Evolutionary conservation across 2,113 vertebrate species (phyloP).

Genomic region (Geococcyx californianus): DNA sequence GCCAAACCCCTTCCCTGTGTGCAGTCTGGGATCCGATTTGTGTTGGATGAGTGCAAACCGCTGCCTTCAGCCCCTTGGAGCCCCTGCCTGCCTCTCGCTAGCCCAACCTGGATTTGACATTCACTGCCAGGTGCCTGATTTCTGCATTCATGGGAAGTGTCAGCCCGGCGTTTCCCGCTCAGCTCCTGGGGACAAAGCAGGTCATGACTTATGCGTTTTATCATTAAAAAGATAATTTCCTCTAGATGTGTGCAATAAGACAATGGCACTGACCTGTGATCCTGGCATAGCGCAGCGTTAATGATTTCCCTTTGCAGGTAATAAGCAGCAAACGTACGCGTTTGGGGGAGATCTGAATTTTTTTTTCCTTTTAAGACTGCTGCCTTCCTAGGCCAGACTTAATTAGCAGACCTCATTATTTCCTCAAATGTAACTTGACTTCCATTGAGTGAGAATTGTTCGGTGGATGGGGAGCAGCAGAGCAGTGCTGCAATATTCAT

Average conservation of each 20-base stretch:
- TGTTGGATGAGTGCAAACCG: neutral
- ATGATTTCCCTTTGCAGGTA: conserved; percentile 35
- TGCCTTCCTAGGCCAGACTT: conserved; percentile 53
- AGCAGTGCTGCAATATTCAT: conserved; percentile 66
- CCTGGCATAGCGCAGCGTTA: neutral
- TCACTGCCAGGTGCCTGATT: neutral
- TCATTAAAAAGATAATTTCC: conserved; percentile 29
- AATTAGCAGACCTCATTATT: conserved; percentile 69
- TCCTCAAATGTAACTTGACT: conserved; percentile 61
- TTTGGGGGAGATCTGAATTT: conserved; percentile 14
- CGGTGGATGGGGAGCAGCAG: conserved; percentile 62
- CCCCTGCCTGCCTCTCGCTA: neutral
- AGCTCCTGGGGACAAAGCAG: neutral
- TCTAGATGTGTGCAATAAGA: conserved; percentile 2
- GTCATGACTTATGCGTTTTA: neutral
- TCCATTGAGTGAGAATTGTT: conserved; percentile 60
- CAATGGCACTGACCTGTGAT: conserved; percentile 7
- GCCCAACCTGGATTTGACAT: neutral
- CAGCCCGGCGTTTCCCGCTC: neutral
- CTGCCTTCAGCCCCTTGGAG: neutral
- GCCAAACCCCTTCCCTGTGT: neutral
- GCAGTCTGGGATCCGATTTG: neutral
- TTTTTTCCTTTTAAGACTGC: neutral
- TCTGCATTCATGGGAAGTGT: neutral
- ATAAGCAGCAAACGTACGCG: conserved; percentile 37